phyloP scores from a whole-genome alignment of 1,140 invertebrate genomes.

The Aporrectodea caliginosa region DNA sequence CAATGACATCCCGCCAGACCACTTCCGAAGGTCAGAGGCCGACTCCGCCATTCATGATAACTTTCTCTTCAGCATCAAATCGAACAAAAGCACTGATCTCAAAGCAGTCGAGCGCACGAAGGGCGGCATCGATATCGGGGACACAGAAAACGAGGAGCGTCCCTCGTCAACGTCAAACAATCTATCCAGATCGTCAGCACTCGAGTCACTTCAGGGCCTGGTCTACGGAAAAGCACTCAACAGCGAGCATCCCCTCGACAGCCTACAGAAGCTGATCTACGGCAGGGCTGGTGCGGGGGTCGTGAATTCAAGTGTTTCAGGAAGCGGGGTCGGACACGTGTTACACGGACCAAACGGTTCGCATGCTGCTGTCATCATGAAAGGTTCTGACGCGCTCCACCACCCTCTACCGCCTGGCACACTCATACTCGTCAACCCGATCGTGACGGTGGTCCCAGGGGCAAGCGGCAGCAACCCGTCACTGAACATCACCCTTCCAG shows the following conservation, averaged over 20 bases:
- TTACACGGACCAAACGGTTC: not conserved
- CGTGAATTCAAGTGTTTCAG: too few species aligned
- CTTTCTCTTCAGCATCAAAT: not conserved
- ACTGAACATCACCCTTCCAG: constrained; percentile 11
- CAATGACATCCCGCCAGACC: not conserved
- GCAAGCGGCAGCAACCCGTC: constrained; percentile 7
- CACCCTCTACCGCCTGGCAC: constrained; percentile 14
- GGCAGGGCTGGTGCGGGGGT: not conserved
- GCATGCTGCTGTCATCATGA: not conserved
- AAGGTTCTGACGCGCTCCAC: not conserved
- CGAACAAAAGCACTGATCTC: not conserved
- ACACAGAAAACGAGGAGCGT: not conserved
- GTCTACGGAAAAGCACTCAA: constrained; percentile 27
- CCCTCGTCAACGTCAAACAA: not conserved
- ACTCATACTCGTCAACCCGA: constrained; percentile 33
- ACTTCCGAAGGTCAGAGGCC: not conserved
- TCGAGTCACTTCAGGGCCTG: constrained; percentile 30
- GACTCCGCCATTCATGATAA: not conserved
- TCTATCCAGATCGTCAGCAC: constrained; percentile 3
- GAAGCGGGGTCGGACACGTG: not conserved
- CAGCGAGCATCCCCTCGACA: constrained; percentile 31
- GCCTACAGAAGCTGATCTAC: constrained; percentile 31
- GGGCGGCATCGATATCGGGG: not conserved
- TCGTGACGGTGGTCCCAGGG: constrained; percentile 23
- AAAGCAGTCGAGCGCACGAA: not conserved